These are phyloP conservation scores for Palythoa caribaeorum DNA, from an alignment of 92 coral and sea anemone genomes.

Conservation along the genomic window DNA sequence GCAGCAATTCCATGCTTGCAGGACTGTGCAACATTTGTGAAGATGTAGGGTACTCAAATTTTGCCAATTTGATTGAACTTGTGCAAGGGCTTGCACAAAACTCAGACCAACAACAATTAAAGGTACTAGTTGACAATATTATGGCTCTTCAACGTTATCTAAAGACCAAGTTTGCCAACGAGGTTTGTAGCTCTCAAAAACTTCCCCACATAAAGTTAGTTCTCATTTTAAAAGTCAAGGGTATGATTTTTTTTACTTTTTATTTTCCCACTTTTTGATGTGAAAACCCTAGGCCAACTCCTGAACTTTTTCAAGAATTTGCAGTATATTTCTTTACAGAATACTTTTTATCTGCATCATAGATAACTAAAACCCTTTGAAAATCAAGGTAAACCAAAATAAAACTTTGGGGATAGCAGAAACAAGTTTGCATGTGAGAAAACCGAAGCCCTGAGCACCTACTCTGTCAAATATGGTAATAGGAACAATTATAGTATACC, in stretches of 20 bases:
- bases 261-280: slow-evolving; percentile 47
- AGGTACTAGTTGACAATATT: slow-evolving; percentile 17
- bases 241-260: background rate
- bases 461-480: slow-evolving; percentile 19
- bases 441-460: slow-evolving; percentile 23
- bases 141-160: slow-evolving; percentile 59
- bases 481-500: background rate
- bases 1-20: slow-evolving; percentile 56
- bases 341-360: background rate
- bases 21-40: slow-evolving; percentile 44
- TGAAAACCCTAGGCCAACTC: background rate
- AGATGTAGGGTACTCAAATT: slow-evolving; percentile 45
- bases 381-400: background rate
- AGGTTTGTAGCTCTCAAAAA: slow-evolving; percentile 30
- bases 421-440: background rate
- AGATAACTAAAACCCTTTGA: background rate
- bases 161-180: slow-evolving; percentile 52
- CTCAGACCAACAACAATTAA: slow-evolving; percentile 15
- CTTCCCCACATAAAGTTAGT: slow-evolving; percentile 1
- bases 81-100: slow-evolving; percentile 15
- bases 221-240: background rate
- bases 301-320: background rate
- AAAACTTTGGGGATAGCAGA: background rate
- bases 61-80: slow-evolving; percentile 28
- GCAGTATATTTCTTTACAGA: too few relatives aligned